Evolutionary conservation across 2,888 invertebrate genomes (phyloP), one percentile per base, ranked within the genome.

Genomic region (Creontiades dilutus): DNA sequence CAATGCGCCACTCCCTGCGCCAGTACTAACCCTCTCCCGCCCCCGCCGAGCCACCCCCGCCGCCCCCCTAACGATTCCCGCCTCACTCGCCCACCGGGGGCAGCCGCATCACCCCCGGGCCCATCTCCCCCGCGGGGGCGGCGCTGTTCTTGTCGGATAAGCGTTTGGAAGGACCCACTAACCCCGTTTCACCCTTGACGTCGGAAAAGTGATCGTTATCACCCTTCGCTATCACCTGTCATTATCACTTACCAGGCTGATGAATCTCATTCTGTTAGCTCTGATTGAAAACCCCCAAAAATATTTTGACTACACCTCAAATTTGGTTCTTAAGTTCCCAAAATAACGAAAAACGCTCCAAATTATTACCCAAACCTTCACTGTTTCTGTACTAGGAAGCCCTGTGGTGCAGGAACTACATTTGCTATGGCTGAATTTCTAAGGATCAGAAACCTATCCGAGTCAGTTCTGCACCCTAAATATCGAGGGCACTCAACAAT

Each of bases 1-100:
- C 89, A 89, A 89, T 89, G 89, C 89, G 89, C 89, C 89, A 89
- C 84, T 89, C 89, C 48, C 82, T 89, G 89, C 89, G 82, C 89
- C 89, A 88, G 78, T 85, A 52, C 87, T 78, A 88, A 76, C 87
- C 87, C 86, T 46, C 55, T 48, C 16, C 61, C 61, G n/a, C 82
- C 13, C 37, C 57, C 37, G 37, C 80, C 57, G 46, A 12, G 46
- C 86, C 86, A 46, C 86, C 75, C 76, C 76, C 88, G 52, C 88
- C 76, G 75, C 23, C 75, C 48, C 86, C 68, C 82, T 52, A 52
- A 82, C 82, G 82, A 52, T 82, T 52, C 52, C 47, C 82, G 68
- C 68, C 47, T 52, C 47, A 3, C 75, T 86, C 75, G 16, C 37
- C 68, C 68, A 46, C 75, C 75, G 68, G 27, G 75, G 86, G 68